Conservation (phyloP, 2,113 vertebrate species). For the Cyphomyrus plagiostoma region DNA sequence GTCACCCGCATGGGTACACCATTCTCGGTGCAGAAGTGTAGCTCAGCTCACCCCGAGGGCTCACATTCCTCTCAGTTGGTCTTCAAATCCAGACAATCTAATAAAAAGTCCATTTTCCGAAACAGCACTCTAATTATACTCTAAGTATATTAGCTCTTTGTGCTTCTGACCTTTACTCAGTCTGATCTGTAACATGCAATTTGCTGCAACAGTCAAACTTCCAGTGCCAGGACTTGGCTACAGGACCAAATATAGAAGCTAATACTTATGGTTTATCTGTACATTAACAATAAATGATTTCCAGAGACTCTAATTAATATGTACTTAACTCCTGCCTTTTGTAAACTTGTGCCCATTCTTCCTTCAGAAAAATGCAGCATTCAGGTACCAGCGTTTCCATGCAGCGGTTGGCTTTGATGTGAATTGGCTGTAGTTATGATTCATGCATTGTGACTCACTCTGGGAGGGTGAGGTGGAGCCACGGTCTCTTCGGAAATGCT, state of each 20-base stretch:
- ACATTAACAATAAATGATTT: neutral
- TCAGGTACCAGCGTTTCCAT: neutral
- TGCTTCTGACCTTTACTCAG: neutral
- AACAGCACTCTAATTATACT: neutral
- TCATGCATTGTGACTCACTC: constrained; percentile 17
- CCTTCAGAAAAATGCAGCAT: neutral
- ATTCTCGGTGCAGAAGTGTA: neutral
- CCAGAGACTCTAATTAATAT: neutral
- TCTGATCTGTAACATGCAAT: neutral
- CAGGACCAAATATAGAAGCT: neutral
- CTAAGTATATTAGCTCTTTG: neutral
- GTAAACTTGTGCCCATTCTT: neutral
- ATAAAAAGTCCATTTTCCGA: neutral
- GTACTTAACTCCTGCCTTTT: neutral
- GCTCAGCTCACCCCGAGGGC: neutral
- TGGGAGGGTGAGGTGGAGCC: neutral
- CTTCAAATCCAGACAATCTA: neutral
- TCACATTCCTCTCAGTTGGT: neutral
- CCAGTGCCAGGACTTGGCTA: neutral
- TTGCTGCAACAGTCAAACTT: neutral
- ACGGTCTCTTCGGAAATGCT: neutral
- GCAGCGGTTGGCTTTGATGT: neutral
- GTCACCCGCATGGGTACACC: neutral
- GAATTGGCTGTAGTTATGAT: neutral
- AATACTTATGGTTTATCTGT: neutral